These are phyloP conservation scores for Aleiodes alternator DNA, from an alignment of 2,888 invertebrate genomes.

Conservation along the genomic window DNA sequence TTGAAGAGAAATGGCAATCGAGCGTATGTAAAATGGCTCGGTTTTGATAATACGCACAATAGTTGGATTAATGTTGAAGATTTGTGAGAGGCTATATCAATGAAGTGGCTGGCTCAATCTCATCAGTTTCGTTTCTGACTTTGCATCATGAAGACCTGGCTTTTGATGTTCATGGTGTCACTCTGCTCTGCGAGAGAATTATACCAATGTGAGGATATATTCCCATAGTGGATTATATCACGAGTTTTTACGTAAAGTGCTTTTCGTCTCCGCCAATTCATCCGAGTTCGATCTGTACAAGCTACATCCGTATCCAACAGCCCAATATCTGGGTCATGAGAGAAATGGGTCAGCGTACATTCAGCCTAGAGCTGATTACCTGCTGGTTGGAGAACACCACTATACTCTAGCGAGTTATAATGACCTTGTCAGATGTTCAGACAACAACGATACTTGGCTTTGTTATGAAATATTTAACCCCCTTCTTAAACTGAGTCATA, in stretches of 20 bases:
- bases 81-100: conserved; percentile 33
- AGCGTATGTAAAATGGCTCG: conserved; percentile 39
- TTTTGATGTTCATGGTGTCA: not conserved
- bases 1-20: conserved; percentile 39
- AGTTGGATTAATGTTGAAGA: too few species aligned
- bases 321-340: not conserved
- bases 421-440: not conserved
- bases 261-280: not conserved
- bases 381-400: not conserved
- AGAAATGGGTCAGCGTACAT: conserved; percentile 10
- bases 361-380: not conserved
- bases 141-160: not conserved
- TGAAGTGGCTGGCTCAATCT: not conserved
- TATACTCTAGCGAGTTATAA: not conserved
- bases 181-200: not conserved
- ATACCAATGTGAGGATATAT: not conserved
- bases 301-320: not conserved
- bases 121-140: not conserved
- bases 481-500: not conserved
- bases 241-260: not conserved
- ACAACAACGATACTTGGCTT: too few species aligned
- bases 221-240: not conserved
- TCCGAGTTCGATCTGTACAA: not conserved
- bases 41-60: conserved; percentile 30
- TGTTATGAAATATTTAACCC: not conserved